These are phyloP conservation scores for Halcyon chelicuti DNA, from an alignment of 2,797 vertebrate species.

Conservation along the genomic window DNA sequence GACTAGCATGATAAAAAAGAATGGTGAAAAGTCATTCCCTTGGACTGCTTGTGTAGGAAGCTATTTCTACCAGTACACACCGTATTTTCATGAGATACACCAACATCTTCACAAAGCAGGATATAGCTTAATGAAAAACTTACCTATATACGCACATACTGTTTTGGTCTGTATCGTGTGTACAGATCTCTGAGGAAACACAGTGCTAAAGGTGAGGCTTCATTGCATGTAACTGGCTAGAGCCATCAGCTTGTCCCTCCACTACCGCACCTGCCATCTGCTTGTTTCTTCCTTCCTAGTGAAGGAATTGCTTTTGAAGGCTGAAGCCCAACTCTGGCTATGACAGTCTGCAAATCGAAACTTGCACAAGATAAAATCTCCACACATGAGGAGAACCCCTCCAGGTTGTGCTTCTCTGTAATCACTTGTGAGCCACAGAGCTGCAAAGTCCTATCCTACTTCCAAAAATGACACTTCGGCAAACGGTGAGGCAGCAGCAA, in stretches of 20 bases:
- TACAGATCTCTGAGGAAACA: neutral
- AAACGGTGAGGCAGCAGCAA: neutral
- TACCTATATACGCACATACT: neutral
- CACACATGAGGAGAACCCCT: neutral
- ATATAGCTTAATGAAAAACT: neutral
- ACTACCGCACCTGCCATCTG: neutral
- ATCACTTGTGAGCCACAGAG: neutral
- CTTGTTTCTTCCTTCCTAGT: neutral
- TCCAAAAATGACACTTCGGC: neutral
- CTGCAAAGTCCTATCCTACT: neutral
- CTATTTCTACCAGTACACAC: neutral
- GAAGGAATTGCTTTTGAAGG: neutral
- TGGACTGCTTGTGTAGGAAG: neutral
- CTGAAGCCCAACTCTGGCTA: neutral
- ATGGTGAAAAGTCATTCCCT: neutral
- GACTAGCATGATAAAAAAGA: neutral
- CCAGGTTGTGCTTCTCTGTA: neutral
- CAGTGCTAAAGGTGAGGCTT: neutral
- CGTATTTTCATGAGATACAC: neutral
- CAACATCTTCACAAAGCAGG: neutral
- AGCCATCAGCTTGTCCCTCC: neutral
- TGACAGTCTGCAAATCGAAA: neutral
- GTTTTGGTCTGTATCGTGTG: neutral
- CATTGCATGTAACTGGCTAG: neutral
- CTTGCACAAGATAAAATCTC: neutral